Base-by-base conservation (phyloP, 2,113 vertebrate species). In the Muscicapa adusta region DNA sequence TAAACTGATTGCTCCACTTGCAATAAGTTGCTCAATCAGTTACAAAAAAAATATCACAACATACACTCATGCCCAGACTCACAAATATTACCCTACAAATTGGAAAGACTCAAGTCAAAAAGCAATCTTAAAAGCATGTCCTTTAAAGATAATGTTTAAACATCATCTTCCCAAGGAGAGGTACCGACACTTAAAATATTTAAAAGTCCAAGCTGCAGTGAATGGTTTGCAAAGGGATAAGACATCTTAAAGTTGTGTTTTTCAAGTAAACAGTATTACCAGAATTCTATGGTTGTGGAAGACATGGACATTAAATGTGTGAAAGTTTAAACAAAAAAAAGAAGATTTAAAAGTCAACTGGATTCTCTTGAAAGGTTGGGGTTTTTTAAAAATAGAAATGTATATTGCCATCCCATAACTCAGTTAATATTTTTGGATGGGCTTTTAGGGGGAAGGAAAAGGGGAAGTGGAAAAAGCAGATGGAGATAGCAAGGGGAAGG, bases 261-360 rank as follows among this genome's bases (percentile, higher is more conserved):
- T 93, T 79, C 85, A 90, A 85, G 53, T 77, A 92, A 93, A 88
- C 42, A 65, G 62, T 88, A 88, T 96, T 91, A 90, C 81, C 94
- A 97, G 94, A 91, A 88, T 82, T 95, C 50, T 61, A 26, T 75
- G 51, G 12, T 78, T 75, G 91, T 81, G 80, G 75, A 94, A 65
- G 42, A 81, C 33, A 72, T 18, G 61, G 63, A 93, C 24, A 43
- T 40, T 75, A 73, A 84, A 86, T 53, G 42, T 33, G 29, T 77
- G 43, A 81, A 29, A 34, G 16, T 74, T 82, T 24, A 18, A 40
- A 80, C 70, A 47, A 40, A 80, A 70, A 42, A 28, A 81, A 66
- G 13, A 40, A 57, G 13, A 81, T 75, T 97, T 94, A 97, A 97
- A 97, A 92, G 96, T 97, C 97, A 97, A 97, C 96, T 97, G 96